Percentiles rank a stretch among this genome's conserved stretches.
Evolutionary conservation across 2,797 vertebrate species (phyloP).

Genomic region (Nannoperca obscura): DNA sequence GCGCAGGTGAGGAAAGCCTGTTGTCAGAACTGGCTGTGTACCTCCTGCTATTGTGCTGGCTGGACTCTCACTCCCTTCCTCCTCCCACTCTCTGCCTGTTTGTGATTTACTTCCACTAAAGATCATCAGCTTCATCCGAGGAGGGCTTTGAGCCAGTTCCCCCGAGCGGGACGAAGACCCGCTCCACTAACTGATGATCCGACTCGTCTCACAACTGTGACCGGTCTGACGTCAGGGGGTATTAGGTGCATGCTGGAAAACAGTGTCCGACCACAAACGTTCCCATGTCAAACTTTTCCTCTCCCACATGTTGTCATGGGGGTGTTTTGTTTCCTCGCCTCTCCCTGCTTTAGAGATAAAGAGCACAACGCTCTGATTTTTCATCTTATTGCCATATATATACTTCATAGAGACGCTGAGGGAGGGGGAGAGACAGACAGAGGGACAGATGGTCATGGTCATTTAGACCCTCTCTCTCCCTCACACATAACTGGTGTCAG

Average conservation of each 20-base stretch:
- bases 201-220: conserved; percentile 32
- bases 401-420: conserved; percentile 54
- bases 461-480: conserved; percentile 64
- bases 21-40: conserved; percentile 38
- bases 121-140: conserved; percentile 48
- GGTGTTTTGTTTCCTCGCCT: conserved; percentile 31
- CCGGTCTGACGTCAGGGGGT: conserved; percentile 16
- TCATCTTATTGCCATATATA: conserved; percentile 74
- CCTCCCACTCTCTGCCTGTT: conserved; percentile 38
- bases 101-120: conserved; percentile 63
- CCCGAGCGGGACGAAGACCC: neutral
- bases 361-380: conserved; percentile 54
- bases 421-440: conserved; percentile 52
- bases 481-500: conserved; percentile 48
- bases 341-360: conserved; percentile 38
- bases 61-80: conserved; percentile 58
- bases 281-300: conserved; percentile 45
- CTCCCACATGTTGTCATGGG: conserved; percentile 44
- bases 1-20: conserved; percentile 59
- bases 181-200: conserved; percentile 11
- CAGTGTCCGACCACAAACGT: conserved; percentile 30
- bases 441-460: conserved; percentile 57
- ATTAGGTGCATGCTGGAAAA: conserved; percentile 46
- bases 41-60: conserved; percentile 70
- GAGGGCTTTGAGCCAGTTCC: conserved; percentile 41